Base-by-base conservation (phyloP, 2,888 invertebrate genomes). In the Pimpla rufipes region DNA sequence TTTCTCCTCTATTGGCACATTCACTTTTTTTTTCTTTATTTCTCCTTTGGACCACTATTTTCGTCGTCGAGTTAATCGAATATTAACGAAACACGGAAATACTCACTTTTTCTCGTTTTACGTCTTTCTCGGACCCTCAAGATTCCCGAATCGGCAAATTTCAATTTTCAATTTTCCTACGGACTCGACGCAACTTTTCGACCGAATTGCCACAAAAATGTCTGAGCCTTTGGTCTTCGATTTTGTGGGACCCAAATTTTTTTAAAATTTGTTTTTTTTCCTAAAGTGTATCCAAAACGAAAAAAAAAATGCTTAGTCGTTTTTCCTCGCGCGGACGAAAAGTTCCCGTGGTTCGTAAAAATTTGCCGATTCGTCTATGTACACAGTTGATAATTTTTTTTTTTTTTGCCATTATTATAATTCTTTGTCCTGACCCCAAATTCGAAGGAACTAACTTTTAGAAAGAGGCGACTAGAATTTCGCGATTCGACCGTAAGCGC, bases 41-140 rank as follows among this genome's bases (percentile, higher is more conserved):
- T n/a, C 70, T 76, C 73, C 86, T 86, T 90, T 92, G 91, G 92
- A 92, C 91, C 92, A 86, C 91, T 90, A 88, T 90, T 89, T 88
- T 87, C 76, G 62, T 77, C 79, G 42, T 79, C 79, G 73, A 73
- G 55, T 83, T 77, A 76, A 55, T 79, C 79, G 68, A 77, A 70
- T 79, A 70, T 79, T 35, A 78, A 82, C 78, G 74, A 67, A 81
- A 78, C 71, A 77, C 83, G 70, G 62, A 83, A n/a, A 68, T 76
- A 55, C 29, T 16, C 47, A 0, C 13, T 70, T 23, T 67, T 13
- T 62, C 37, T 55, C 52, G 16, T 21, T 55, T 40, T n/a, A 29
- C 42, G 13, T 47, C 74, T 35, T 13, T 55, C 40, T 42, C 64
- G n/a, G 16, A 21, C 23, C 21, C 35, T 68, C 11, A 57, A 57